Evolutionary conservation across 1,140 invertebrate genomes (phyloP).

Genomic region (Drosophila nigromelanica): DNA sequence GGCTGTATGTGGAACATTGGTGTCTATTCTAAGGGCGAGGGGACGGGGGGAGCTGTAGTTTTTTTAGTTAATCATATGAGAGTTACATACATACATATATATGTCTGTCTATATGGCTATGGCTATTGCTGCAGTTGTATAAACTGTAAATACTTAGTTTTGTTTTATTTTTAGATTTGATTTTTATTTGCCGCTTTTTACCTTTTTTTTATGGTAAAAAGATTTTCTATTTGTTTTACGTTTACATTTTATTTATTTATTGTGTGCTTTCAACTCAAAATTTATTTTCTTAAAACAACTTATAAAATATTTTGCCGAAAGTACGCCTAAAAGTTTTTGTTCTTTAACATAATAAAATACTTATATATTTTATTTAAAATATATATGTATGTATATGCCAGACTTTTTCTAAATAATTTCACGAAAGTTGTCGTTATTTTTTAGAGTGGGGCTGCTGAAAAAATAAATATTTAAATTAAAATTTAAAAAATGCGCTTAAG

Average conservation of each 20-base stretch:
- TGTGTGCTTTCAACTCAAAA: slow-evolving; percentile 42
- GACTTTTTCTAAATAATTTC: slow-evolving; percentile 53
- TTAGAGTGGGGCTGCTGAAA: slow-evolving; percentile 4
- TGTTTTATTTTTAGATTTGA: slow-evolving; percentile 35
- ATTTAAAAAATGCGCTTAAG: slow-evolving; percentile 15
- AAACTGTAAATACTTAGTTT: slow-evolving; percentile 42
- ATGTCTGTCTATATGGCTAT: slow-evolving; percentile 58
- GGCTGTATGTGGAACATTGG: slow-evolving; percentile 41
- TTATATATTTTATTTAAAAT: slow-evolving; percentile 33
- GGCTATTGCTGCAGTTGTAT: slow-evolving; percentile 58
- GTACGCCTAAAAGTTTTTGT: slow-evolving; percentile 57
- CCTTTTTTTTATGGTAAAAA: slow-evolving; percentile 17
- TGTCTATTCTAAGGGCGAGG: slow-evolving; percentile 28
- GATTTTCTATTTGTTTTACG: slow-evolving; percentile 11
- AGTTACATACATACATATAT: slow-evolving; percentile 63
- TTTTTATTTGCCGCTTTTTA: slow-evolving; percentile 25
- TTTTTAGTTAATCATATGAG: slow-evolving; percentile 40
- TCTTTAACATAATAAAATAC: slow-evolving; percentile 34
- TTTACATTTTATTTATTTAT: slow-evolving; percentile 31
- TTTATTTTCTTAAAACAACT: slow-evolving; percentile 8
- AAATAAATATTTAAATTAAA: slow-evolving; percentile 17
- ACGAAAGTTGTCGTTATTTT: slow-evolving; percentile 50
- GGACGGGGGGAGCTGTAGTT: not conserved
- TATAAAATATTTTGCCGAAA: slow-evolving; percentile 55
- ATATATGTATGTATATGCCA: slow-evolving; percentile 44